A percentile compares a stretch with the other conserved stretches of the same genome.
Conservation (phyloP, 2,797 vertebrate species). For the Pseudochromis fuscus region DNA sequence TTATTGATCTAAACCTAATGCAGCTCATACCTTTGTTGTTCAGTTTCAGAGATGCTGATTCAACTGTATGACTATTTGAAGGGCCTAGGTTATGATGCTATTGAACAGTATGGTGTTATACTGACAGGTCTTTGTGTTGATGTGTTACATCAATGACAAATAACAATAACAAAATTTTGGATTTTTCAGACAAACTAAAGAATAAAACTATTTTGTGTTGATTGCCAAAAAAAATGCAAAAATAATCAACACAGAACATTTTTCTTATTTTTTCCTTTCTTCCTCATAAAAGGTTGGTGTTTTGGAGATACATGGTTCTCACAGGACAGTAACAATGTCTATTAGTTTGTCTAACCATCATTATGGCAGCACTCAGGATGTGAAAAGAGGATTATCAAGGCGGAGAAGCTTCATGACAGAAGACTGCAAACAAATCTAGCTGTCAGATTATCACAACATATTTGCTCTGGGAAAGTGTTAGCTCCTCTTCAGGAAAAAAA, state of each 20-base stretch:
- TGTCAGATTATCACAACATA: slow-evolving; percentile 49
- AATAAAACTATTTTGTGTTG: background rate
- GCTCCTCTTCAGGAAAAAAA: slow-evolving; percentile 11
- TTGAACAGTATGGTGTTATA: background rate
- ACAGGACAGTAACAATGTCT: background rate
- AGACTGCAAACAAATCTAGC: slow-evolving; percentile 27
- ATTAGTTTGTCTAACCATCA: slow-evolving; percentile 14
- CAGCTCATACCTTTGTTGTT: background rate
- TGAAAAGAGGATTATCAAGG: slow-evolving; percentile 60
- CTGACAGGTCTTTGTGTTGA: too few species aligned
- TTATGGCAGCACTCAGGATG: slow-evolving; percentile 11
- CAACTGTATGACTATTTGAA: background rate
- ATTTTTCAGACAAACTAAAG: background rate
- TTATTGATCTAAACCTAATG: background rate
- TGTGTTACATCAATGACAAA: too few species aligned
- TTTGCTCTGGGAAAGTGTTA: slow-evolving; percentile 37
- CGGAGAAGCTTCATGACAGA: slow-evolving; percentile 24
- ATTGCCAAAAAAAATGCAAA: background rate
- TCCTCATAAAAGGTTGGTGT: background rate
- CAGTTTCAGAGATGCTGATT: background rate
- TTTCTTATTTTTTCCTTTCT: background rate
- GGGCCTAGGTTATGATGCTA: background rate
- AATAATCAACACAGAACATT: background rate
- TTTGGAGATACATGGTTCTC: background rate
- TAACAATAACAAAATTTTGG: background rate